These are phyloP conservation scores for Aphidius gifuensis DNA, from an alignment of 1,140 invertebrate species.

Conservation along the genomic window DNA sequence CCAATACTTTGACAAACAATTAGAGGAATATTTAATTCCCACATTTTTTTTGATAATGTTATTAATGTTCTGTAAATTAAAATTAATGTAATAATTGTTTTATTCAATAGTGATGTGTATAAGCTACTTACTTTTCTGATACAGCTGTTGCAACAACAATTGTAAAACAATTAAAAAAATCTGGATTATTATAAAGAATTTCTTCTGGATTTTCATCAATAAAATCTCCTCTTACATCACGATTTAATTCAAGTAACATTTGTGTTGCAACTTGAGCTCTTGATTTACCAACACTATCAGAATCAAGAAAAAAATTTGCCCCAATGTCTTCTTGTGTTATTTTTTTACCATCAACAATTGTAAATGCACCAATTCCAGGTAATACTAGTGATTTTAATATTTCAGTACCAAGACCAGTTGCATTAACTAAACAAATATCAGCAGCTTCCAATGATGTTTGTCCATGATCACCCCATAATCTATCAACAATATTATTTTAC, in stretches of 20 bases:
- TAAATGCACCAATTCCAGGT: slow-evolving; percentile 94
- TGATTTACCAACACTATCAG: slow-evolving; percentile 74
- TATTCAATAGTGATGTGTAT: neutral
- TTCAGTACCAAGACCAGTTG: slow-evolving; percentile 91
- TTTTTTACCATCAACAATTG: slow-evolving; percentile 87
- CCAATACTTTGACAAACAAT: slow-evolving; percentile 87
- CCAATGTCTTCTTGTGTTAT: slow-evolving; percentile 88
- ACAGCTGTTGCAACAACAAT: slow-evolving; percentile 85
- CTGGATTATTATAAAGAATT: slow-evolving; percentile 79
- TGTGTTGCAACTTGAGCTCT: slow-evolving; percentile 81
- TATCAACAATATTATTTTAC: slow-evolving; percentile 39
- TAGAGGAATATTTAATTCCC: slow-evolving; percentile 83
- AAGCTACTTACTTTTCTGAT: slow-evolving; percentile 69
- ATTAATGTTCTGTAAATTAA: slow-evolving; percentile 62
- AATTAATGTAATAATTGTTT: slow-evolving; percentile 20
- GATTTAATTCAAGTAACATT: slow-evolving; percentile 86
- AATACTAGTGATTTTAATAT: slow-evolving; percentile 91
- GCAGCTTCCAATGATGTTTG: slow-evolving; percentile 83
- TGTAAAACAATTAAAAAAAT: slow-evolving; percentile 85
- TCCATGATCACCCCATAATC: slow-evolving; percentile 97
- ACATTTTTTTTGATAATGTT: slow-evolving; percentile 74
- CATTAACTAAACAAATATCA: slow-evolving; percentile 92
- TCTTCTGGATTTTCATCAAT: slow-evolving; percentile 85
- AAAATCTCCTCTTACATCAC: slow-evolving; percentile 88
- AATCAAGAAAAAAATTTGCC: slow-evolving; percentile 88